Evolutionary conservation across 2,797 vertebrate species (phyloP), one percentile per base, ranked within the genome.

Genomic region (Anguilla anguilla): DNA sequence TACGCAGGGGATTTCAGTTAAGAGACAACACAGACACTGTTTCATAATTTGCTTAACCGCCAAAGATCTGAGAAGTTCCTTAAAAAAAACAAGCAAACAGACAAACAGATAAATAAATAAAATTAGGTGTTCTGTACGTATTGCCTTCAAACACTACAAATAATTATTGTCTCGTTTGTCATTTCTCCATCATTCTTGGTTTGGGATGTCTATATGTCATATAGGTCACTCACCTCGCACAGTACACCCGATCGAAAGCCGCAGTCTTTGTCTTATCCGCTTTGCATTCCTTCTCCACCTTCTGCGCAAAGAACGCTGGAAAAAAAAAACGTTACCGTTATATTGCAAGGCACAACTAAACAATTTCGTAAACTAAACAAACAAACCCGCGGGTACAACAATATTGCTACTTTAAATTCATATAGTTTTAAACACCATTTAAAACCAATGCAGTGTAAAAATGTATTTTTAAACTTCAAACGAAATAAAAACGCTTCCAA

Each of bases 251-350:
- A n/a, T 98, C 97, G 6, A 97, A 97, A 86, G 95, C 92, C 1
- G 96, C 86, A 0, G 95, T 91, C 15, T 94, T 94, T 15, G 90
- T 88, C 0, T 94, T 95, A 2, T 93, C 91, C 15, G 74, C 90
- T 89, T 94, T 97, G 93, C 97, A 96, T 92, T 97, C 97, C 35
- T 96, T 97, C 88, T 99, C 98, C 84, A 99, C 96, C 94, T 98
- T 99, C 89, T 95, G 95, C 19, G 97, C 97, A 89, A 99, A 99
- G 92, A 97, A 99, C 0, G 92, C 98, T 99, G 84, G 51, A 92
- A 74, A 57, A 3, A 49, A 22, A 55, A 3, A 19, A 55, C 4
- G 13, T 19, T 22, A 77, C 28, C 6, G 0, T 74, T 10, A 77
- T n/a, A 53, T 72, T 31, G 31, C 0, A 72, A 10, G 22, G 10